Percentiles rank a stretch among this genome's conserved stretches.
Conservation (phyloP, 2,113 vertebrate species). For the Hippocampus zosterae region DNA sequence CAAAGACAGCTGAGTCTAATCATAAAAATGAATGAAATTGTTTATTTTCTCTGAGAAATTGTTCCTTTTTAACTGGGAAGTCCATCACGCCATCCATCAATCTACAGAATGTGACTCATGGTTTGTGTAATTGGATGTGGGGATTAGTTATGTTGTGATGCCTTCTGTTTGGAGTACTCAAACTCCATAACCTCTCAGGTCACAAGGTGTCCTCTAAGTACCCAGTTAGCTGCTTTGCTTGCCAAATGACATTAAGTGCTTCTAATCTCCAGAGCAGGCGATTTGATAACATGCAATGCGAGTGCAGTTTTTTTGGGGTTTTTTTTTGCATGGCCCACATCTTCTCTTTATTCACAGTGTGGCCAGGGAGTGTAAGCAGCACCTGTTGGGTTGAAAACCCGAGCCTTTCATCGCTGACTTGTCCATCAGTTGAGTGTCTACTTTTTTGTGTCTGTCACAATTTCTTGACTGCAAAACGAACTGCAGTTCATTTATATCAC, state of each 20-base stretch:
- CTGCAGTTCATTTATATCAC: background rate
- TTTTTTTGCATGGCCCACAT: background rate
- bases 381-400: slow-evolving; percentile 10
- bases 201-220: slow-evolving; percentile 3
- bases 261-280: slow-evolving; percentile 23
- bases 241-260: slow-evolving; percentile 11
- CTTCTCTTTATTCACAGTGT: background rate
- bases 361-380: background rate
- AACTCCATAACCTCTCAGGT: slow-evolving; percentile 2
- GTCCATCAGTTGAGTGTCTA: slow-evolving; percentile 33
- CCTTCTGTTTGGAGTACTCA: background rate
- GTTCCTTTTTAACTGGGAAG: background rate
- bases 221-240: slow-evolving; percentile 10
- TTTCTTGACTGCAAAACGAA: slow-evolving; percentile 21
- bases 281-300: slow-evolving; percentile 2
- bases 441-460: slow-evolving; percentile 20
- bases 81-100: background rate
- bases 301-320: background rate
- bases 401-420: slow-evolving; percentile 23
- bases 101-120: background rate
- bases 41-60: background rate
- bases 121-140: background rate
- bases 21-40: background rate
- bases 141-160: background rate
- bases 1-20: no score